Base-by-base conservation (phyloP, 2,113 vertebrate species). In the Cochlearius cochlearius region DNA sequence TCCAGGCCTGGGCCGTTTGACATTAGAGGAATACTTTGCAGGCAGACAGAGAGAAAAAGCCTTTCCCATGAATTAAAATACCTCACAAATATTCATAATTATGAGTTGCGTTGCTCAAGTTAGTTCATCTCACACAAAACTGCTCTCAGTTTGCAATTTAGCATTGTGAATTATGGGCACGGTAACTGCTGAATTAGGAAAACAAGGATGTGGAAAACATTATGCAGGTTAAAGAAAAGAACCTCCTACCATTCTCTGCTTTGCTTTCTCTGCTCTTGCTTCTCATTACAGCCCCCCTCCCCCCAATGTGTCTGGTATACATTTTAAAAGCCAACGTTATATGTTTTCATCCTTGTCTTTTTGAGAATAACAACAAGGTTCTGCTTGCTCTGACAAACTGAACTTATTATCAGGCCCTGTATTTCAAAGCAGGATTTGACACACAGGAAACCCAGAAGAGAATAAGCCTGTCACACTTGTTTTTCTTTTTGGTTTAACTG, bases 401-500 rank as follows among this genome's bases (percentile, higher is more conserved):
- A 93, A 78, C 45, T 67, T 74, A 55, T 71, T 93, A 60, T 78
- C 47, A 68, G 59, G 11, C 43, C 23, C 30, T 55, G 12, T 58
- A 67, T 86, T 94, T 94, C 72, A 93, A 88, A 92, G 64, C 76
- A 78, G 30, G 36, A 62, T 85, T 95, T 92, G 79, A 81, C 64
- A 93, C 52, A 89, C 64, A 86, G 55, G 66, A 78, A 90, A 66
- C 23, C 13, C 67, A 94, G 43, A 82, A 69, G 15, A 92, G 22
- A 56, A 75, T 43, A 86, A 92, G 36, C 43, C 17, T 74, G 39
- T 81, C 63, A 91, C 25, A 56, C 26, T 92, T 93, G 10, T 12
- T 90, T 95, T 96, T 79, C 32, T 71, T 81, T 94, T 76, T 78
- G 30, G 67, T 81, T 95, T 85, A 92, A 93, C n/a, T 56, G 86